These are phyloP conservation scores for Drosophila ustulata DNA, from an alignment of 2,888 invertebrate species.

Conservation along the genomic window DNA sequence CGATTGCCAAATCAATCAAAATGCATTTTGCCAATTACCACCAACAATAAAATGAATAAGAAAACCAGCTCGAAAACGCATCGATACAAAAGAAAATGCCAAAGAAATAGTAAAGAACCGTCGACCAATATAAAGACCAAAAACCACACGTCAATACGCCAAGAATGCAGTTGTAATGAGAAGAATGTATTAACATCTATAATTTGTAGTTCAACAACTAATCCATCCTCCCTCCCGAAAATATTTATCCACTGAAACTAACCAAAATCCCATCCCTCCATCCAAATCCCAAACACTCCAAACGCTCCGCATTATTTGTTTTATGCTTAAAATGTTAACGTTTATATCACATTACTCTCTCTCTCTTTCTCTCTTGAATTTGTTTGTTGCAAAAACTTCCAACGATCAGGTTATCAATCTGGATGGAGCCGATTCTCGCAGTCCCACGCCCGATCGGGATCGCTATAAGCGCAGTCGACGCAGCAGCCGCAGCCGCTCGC, in stretches of 20 bases:
- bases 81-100: constrained; percentile 49
- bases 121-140: constrained; percentile 43
- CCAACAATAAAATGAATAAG: constrained; percentile 27
- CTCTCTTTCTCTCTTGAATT: constrained; percentile 55
- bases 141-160: constrained; percentile 84
- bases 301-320: constrained; percentile 53
- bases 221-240: constrained; percentile 5
- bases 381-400: constrained; percentile 61
- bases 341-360: constrained; percentile 73
- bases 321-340: constrained; percentile 66
- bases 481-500: constrained; percentile 84
- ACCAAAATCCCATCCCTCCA: constrained; percentile 9
- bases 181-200: constrained; percentile 33
- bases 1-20: constrained; percentile 45
- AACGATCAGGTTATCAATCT: constrained; percentile 85
- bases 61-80: constrained; percentile 74
- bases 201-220: constrained; percentile 32
- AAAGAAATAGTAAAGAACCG: constrained; percentile 51
- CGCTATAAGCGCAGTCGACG: constrained; percentile 85
- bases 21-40: constrained; percentile 8
- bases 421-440: constrained; percentile 87
- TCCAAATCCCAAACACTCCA: constrained; percentile 3
- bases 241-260: not conserved
- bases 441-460: constrained; percentile 86
- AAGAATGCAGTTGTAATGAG: constrained; percentile 65